Conservation (phyloP, 2,113 vertebrate species). For the Nannospalax galili region DNA sequence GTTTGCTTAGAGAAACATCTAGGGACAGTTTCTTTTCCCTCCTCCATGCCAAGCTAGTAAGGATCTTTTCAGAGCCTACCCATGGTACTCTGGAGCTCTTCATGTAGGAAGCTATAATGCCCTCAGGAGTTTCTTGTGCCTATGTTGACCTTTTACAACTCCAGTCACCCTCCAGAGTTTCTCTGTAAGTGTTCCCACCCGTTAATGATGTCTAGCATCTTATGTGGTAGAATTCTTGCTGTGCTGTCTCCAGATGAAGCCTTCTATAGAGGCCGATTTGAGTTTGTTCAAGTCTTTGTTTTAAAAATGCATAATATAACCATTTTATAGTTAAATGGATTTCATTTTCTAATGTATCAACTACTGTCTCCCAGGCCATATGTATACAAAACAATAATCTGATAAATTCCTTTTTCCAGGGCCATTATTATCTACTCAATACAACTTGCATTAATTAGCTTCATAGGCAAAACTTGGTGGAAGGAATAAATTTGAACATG, state of each 20-base stretch:
- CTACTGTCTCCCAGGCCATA: neutral
- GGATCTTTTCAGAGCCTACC: neutral
- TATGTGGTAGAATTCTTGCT: neutral
- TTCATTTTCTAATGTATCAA: neutral
- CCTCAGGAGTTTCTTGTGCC: neutral
- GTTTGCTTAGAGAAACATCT: neutral
- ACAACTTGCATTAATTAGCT: neutral
- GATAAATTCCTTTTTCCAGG: neutral
- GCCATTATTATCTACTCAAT: neutral
- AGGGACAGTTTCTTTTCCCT: neutral
- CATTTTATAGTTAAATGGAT: neutral
- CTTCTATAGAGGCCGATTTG: neutral
- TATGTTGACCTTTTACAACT: no score
- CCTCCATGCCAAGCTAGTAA: no score
- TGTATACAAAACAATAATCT: conserved; percentile 27
- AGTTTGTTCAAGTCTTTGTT: neutral
- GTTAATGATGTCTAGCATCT: neutral
- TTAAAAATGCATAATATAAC: neutral
- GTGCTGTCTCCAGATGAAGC: neutral
- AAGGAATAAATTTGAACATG: neutral
- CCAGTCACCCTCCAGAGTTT: neutral
- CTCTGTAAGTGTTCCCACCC: neutral
- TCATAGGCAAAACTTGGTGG: neutral
- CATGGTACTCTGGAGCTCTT: neutral
- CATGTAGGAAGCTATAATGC: no score